A percentile compares a stretch with the other conserved stretches of the same genome.
These are phyloP conservation scores for Acanthornis magna DNA, from an alignment of 2,797 vertebrate species.

Conservation along the genomic window DNA sequence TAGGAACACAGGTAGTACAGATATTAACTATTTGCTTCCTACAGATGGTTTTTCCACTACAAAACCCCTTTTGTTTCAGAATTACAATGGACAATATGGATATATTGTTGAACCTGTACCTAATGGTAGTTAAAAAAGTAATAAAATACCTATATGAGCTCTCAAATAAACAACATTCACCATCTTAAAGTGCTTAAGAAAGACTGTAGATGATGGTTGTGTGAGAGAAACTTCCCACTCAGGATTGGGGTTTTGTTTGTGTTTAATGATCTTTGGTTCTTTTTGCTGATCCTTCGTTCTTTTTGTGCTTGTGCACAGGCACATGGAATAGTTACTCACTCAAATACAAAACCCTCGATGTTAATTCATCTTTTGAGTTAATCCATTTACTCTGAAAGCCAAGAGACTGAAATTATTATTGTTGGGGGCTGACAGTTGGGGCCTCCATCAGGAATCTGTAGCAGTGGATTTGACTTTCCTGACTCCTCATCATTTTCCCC, in stretches of 20 bases:
- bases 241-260: neutral
- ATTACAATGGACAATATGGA: neutral
- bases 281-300: constrained; percentile 7
- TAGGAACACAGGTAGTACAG: neutral
- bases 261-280: neutral
- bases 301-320: neutral
- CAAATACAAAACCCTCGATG: neutral
- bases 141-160: neutral
- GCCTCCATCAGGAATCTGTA: neutral
- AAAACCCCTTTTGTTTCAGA: neutral
- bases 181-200: neutral
- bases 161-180: neutral
- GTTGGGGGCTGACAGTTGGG: neutral
- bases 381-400: constrained; percentile 13
- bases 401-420: neutral
- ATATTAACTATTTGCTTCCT: neutral
- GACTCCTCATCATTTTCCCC: neutral
- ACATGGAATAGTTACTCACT: neutral
- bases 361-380: constrained; percentile 27
- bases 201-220: neutral
- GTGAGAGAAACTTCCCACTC: neutral
- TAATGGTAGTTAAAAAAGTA: neutral
- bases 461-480: neutral
- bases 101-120: neutral
- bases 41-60: neutral